Conservation (phyloP, 2,797 vertebrate species). For the Benthosema pterotum region DNA sequence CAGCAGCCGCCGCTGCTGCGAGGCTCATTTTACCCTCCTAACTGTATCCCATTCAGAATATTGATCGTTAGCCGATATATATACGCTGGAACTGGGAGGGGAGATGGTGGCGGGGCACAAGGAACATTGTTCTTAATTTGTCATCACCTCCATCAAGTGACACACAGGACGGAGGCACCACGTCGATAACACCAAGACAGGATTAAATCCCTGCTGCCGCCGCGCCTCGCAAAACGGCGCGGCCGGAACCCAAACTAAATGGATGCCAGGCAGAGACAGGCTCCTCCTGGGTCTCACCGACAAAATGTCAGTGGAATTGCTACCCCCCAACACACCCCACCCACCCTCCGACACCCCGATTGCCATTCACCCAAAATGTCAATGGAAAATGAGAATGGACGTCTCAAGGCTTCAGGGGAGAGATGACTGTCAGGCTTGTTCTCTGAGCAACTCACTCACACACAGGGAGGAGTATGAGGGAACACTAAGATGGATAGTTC, state of each 20-base stretch:
- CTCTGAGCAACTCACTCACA: too few relatives aligned
- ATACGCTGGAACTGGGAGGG: slow-evolving; percentile 47
- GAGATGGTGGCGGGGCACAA: slow-evolving; percentile 18
- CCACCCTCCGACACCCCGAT: too few relatives aligned
- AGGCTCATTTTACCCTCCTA: slow-evolving; percentile 37
- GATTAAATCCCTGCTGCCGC: slow-evolving; percentile 30
- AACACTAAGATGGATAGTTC: too few relatives aligned
- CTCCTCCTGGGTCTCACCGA: slow-evolving; percentile 39
- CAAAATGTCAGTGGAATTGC: slow-evolving; percentile 62
- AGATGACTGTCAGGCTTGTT: too few relatives aligned
- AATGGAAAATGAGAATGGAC: slow-evolving; percentile 52
- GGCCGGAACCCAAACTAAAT: slow-evolving; percentile 41
- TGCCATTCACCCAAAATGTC: slow-evolving; percentile 68
- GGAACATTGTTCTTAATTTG: slow-evolving; percentile 47
- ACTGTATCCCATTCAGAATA: slow-evolving; percentile 50
- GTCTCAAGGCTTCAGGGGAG: too few relatives aligned
- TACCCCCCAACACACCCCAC: slow-evolving; percentile 55
- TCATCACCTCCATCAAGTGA: slow-evolving; percentile 35
- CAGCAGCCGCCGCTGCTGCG: slow-evolving; percentile 16
- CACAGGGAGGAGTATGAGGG: too few relatives aligned
- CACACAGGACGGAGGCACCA: slow-evolving; percentile 4
- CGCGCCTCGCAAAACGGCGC: slow-evolving; percentile 29
- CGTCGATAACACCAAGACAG: slow-evolving; percentile 29
- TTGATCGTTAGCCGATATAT: slow-evolving; percentile 43
- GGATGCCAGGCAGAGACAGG: too few relatives aligned